These are phyloP conservation scores for Watsonalla binaria DNA, from an alignment of 2,888 invertebrate genomes.

Conservation along the genomic window DNA sequence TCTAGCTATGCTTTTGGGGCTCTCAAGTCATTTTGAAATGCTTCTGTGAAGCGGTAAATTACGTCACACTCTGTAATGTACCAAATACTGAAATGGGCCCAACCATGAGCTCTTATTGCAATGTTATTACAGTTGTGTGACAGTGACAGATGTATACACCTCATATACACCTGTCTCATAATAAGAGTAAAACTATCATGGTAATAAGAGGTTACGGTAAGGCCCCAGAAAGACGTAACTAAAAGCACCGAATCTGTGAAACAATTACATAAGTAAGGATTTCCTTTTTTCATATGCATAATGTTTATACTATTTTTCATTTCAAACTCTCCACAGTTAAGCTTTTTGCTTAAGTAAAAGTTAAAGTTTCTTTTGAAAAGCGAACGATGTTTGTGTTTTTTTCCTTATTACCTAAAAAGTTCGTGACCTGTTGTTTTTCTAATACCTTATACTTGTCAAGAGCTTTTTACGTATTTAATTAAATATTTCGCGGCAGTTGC, in stretches of 20 bases:
- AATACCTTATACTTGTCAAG: conserved; percentile 19
- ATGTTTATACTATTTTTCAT: conserved; percentile 22
- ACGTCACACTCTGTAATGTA: neutral
- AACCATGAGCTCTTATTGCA: too few species aligned
- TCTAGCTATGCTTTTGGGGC: conserved; percentile 14
- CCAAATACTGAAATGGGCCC: too few species aligned
- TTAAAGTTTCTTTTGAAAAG: conserved; percentile 19
- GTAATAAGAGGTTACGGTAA: too few species aligned
- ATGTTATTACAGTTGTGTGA: too few species aligned
- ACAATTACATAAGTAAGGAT: too few species aligned
- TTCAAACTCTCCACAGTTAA: conserved; percentile 15
- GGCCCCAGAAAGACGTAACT: too few species aligned
- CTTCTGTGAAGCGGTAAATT: neutral
- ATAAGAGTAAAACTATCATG: too few species aligned
- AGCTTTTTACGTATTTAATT: conserved; percentile 41
- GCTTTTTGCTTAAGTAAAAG: conserved; percentile 21
- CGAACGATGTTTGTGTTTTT: conserved; percentile 10
- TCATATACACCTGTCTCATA: too few species aligned
- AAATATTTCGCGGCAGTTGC: conserved; percentile 35
- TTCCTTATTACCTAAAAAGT: conserved; percentile 10
- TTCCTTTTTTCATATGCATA: conserved; percentile 14
- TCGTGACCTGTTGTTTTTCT: conserved; percentile 29
- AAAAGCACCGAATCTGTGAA: too few species aligned
- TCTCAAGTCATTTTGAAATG: neutral
- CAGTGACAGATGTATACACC: too few species aligned